A percentile compares a stretch with the other conserved stretches of the same genome.
Conservation (phyloP, 2,113 vertebrate genomes). For the Antigone vipio region DNA sequence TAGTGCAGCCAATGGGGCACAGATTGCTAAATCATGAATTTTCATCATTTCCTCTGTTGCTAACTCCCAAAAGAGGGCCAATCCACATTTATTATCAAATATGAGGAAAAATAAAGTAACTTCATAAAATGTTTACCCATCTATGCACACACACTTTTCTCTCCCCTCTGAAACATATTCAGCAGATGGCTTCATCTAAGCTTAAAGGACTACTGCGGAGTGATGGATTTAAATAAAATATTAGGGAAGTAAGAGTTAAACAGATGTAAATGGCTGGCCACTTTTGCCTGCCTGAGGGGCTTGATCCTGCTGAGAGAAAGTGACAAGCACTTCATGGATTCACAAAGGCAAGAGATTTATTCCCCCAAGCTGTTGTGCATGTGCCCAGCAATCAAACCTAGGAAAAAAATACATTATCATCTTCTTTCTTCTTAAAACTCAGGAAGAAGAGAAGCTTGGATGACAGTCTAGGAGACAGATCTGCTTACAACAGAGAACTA, state of each 20-base stretch:
- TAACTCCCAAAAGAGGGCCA: neutral
- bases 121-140: neutral
- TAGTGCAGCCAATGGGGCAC: neutral
- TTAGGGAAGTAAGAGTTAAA: constrained; percentile 24
- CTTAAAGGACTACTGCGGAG: constrained; percentile 14
- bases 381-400: neutral
- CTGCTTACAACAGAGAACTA: constrained; percentile 23
- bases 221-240: constrained; percentile 17
- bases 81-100: neutral
- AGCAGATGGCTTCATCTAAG: constrained; percentile 50
- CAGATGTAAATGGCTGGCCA: neutral
- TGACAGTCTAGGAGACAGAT: neutral
- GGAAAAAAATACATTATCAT: neutral
- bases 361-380: neutral
- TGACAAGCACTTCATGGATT: neutral
- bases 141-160: neutral
- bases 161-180: constrained; percentile 13
- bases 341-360: neutral
- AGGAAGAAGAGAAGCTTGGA: neutral
- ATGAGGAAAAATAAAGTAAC: neutral
- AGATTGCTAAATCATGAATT: neutral
- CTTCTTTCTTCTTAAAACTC: neutral
- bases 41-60: neutral
- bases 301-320: neutral
- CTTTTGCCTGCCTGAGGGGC: neutral